Base-by-base conservation (phyloP, 2,797 vertebrate genomes). In the Lacerta viridis region DNA sequence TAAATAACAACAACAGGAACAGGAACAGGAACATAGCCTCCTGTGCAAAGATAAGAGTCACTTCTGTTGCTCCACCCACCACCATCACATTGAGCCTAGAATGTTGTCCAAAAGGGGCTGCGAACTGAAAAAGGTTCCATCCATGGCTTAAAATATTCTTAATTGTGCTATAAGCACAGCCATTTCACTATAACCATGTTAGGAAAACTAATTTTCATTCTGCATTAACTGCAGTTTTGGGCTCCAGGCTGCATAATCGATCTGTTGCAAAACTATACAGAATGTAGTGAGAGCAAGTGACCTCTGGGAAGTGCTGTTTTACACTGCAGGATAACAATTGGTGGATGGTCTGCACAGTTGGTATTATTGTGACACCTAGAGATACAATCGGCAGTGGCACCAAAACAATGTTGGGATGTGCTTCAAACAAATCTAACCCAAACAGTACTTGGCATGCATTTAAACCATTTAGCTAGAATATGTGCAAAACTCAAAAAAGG, bases 401-500 rank as follows among this genome's bases (percentile, higher is more conserved):
- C 81, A 69, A 87, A 91, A 80, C 10, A 71, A n/a, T 10, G 43
- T 7, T 0, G 0, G n/a, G 9, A 90, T 0, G 0, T 2, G 0
- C 20, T 90, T 90, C 66, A 69, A n/a, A 71, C 0, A 36, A 1
- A 69, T 86, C 27, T 75, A 89, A 87, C 10, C 77, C 50, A 87
- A 93, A 93, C 0, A 79, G 15, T 5, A 78, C 4, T 81, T 81
- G 80, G 13, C 15, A 25, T n/a, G 41, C 11, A 27, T 1, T 7
- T 43, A 91, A 91, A 29, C 2, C 10, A 86, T 71, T n/a, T 88
- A 55, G 50, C 50, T 72, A 87, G 6, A 13, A 41, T 69, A 89
- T 77, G 29, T 76, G 59, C 46, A 27, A 39, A 66, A 46, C 4
- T 66, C 41, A 20, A 69, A 18, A 25, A 25, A 13, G 55, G 4